Evolutionary conservation across 2,113 vertebrate genomes (phyloP).

Genomic region (Furnarius figulus): DNA sequence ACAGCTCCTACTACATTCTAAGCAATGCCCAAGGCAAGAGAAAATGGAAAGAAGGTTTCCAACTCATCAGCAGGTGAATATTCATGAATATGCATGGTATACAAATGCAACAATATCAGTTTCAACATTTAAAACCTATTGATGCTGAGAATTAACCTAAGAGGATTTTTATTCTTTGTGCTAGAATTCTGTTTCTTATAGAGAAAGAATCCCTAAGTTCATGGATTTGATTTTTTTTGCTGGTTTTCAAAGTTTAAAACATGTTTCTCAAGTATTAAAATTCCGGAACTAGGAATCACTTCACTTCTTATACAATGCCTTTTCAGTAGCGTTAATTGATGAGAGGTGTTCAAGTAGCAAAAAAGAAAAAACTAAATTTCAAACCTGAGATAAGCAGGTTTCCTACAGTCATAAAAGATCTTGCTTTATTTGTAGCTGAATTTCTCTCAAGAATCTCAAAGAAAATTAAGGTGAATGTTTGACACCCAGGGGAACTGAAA

Average conservation of each 20-base stretch:
- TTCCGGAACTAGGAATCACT: neutral
- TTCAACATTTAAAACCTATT: slow-evolving; percentile 6
- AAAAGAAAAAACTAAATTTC: neutral
- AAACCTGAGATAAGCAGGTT: neutral
- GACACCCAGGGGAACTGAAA: neutral
- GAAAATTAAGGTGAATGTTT: neutral
- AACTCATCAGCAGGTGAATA: slow-evolving; percentile 17
- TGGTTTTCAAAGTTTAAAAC: neutral
- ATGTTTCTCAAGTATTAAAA: neutral
- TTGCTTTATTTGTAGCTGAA: neutral
- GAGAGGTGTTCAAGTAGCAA: neutral
- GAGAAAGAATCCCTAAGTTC: neutral
- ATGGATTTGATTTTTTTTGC: neutral
- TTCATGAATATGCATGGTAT: slow-evolving; percentile 37
- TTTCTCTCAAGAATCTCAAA: neutral
- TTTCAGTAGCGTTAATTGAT: neutral
- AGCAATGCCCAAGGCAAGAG: neutral
- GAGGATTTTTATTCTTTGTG: neutral
- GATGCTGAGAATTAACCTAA: slow-evolving; percentile 39
- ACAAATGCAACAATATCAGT: neutral
- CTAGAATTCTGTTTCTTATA: neutral
- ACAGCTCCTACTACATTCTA: slow-evolving; percentile 23
- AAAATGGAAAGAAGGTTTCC: slow-evolving; percentile 16
- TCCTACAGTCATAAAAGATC: neutral
- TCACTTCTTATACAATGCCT: neutral